Evolutionary conservation across 2,888 invertebrate genomes (phyloP).

Genomic region (Parnassius glacialis): DNA sequence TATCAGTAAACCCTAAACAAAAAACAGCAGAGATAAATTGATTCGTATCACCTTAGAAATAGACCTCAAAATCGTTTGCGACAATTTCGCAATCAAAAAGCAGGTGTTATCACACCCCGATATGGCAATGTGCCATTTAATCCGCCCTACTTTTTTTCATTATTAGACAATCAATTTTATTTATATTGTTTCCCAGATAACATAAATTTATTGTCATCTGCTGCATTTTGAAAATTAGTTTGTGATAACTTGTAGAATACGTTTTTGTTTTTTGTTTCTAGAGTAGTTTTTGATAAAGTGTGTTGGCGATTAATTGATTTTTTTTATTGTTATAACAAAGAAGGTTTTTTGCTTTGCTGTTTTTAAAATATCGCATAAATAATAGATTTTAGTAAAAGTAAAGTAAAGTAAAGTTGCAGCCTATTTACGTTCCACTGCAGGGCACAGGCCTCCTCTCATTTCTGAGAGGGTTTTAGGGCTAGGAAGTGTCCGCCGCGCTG

Average conservation of each 20-base stretch:
- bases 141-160: conserved; percentile 15
- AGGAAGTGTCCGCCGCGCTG: too few relatives aligned
- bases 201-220: conserved; percentile 23
- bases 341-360: too few relatives aligned
- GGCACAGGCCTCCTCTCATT: too few relatives aligned
- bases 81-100: conserved; percentile 17
- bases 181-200: conserved; percentile 21
- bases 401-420: too few relatives aligned
- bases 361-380: too few relatives aligned
- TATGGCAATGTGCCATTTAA: conserved; percentile 25
- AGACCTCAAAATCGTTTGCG: background rate
- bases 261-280: background rate
- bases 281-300: background rate
- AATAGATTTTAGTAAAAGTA: too few relatives aligned
- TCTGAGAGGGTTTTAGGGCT: too few relatives aligned
- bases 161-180: conserved; percentile 2
- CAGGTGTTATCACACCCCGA: conserved; percentile 32
- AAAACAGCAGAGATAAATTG: background rate
- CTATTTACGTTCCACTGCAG: too few relatives aligned
- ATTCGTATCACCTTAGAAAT: background rate
- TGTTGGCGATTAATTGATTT: background rate
- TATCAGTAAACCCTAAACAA: conserved; percentile 8
- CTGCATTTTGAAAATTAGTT: conserved; percentile 22
- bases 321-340: too few relatives aligned
- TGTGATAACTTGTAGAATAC: conserved; percentile 16